These are phyloP conservation scores for Platycnemis pennipes DNA, from an alignment of 2,888 invertebrate genomes.

Conservation along the genomic window DNA sequence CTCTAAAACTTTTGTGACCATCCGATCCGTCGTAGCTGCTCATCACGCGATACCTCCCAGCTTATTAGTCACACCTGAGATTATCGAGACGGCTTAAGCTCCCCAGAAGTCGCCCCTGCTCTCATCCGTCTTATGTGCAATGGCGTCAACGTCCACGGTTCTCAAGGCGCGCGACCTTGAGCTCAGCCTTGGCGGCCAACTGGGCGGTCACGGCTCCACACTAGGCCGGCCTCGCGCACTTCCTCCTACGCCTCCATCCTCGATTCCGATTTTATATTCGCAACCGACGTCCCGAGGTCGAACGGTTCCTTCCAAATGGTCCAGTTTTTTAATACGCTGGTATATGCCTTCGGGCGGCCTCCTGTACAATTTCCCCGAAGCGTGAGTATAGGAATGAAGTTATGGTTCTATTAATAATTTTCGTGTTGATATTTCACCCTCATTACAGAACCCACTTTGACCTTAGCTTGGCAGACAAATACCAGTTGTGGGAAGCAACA, in stretches of 20 bases:
- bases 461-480: no score
- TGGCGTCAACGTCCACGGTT: background rate
- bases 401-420: no score
- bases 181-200: background rate
- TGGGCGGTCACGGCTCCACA: constrained; percentile 1
- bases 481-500: no score
- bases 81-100: no score
- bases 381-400: background rate
- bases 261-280: background rate
- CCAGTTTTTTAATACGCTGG: background rate
- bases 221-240: background rate
- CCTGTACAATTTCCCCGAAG: background rate
- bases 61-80: no score
- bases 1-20: no score
- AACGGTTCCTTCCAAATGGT: background rate
- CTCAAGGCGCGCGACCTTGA: background rate
- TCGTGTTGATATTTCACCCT: no score
- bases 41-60: no score
- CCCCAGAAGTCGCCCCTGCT: no score
- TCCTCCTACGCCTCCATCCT: background rate
- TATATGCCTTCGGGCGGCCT: background rate
- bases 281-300: background rate
- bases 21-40: no score
- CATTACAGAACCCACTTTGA: no score
- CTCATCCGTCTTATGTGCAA: background rate